Conservation (phyloP, 2,888 invertebrate species). For the Drosophila greeni region DNA sequence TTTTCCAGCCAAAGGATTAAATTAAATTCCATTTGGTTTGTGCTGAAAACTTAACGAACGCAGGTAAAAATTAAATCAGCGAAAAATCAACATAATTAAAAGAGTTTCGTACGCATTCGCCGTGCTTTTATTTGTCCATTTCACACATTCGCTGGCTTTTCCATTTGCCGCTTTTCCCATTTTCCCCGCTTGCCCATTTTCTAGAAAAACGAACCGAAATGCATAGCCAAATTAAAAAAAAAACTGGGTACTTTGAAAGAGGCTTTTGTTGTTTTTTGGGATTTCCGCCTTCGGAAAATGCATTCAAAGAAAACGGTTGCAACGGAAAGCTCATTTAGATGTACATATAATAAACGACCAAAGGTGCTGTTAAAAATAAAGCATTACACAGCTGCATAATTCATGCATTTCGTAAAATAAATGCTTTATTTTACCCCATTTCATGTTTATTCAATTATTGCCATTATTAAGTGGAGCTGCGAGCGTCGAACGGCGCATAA, state of each 20-base stretch:
- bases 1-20: conserved; percentile 65
- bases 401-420: conserved; percentile 17
- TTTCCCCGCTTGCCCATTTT: conserved; percentile 7
- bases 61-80: conserved; percentile 64
- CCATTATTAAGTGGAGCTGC: conserved; percentile 30
- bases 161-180: neutral
- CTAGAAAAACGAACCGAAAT: conserved; percentile 18
- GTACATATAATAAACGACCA: neutral
- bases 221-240: conserved; percentile 20
- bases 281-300: conserved; percentile 18
- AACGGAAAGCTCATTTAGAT: conserved; percentile 1
- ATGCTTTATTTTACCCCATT: conserved; percentile 9
- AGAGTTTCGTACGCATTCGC: conserved; percentile 34
- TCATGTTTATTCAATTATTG: conserved; percentile 41
- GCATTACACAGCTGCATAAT: conserved; percentile 18
- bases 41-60: conserved; percentile 39
- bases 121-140: conserved; percentile 27
- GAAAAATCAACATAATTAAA: conserved; percentile 69
- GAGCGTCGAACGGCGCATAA: conserved; percentile 6
- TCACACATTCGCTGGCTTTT: conserved; percentile 9
- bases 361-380: neutral
- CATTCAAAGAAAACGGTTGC: conserved; percentile 5
- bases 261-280: conserved; percentile 11
- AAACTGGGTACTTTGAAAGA: neutral
- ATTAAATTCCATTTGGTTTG: conserved; percentile 64